Percentiles rank a stretch among this genome's conserved stretches.
phyloP scores from a whole-genome alignment of 1,140 invertebrate species.

The Papilio machaon region DNA sequence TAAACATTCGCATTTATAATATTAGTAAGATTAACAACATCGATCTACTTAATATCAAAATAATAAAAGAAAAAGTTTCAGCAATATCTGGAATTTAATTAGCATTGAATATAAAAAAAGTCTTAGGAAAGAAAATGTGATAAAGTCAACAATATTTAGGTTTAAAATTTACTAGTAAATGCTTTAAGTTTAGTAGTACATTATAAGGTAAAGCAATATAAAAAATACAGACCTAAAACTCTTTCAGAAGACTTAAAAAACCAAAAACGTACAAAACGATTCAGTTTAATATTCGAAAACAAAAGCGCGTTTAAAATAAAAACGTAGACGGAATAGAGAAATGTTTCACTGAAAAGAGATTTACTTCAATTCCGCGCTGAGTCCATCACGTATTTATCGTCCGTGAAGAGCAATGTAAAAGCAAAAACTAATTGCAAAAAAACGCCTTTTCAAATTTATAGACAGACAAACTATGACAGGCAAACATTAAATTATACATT shows the following conservation, averaged over 20 bases:
- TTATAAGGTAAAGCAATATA: background rate
- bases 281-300: constrained; percentile 20
- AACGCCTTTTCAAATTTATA: background rate
- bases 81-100: background rate
- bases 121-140: background rate
- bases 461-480: background rate
- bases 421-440: constrained; percentile 9
- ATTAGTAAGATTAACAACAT: no score
- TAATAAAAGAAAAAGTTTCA: background rate
- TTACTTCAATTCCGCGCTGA: constrained; percentile 25
- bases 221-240: background rate
- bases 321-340: constrained; percentile 15
- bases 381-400: constrained; percentile 33
- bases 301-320: constrained; percentile 16
- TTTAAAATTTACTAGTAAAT: background rate
- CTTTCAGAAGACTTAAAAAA: background rate
- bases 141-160: background rate
- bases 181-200: no score
- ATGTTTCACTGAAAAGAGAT: constrained; percentile 25
- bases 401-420: constrained; percentile 21
- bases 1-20: no score
- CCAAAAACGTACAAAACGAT: background rate
- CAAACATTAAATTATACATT: background rate
- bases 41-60: background rate
- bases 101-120: background rate